A percentile compares a stretch with the other conserved stretches of the same genome.
Evolutionary conservation across 2,113 vertebrate genomes (phyloP).

Genomic region (Gymnogyps californianus): DNA sequence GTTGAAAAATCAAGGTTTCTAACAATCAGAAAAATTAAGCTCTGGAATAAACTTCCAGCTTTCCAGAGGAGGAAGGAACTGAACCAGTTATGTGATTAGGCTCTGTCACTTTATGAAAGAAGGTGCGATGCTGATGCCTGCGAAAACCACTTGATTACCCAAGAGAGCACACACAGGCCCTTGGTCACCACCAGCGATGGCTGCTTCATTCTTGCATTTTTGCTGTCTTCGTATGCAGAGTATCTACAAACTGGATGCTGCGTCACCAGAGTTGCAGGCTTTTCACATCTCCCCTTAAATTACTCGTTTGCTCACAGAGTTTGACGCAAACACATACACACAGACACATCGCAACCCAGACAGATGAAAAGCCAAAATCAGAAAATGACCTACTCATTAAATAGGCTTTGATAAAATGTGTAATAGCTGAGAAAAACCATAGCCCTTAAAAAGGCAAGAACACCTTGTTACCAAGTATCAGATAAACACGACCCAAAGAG

Average conservation of each 20-base stretch:
- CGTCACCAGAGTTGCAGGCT: fast-evolving
- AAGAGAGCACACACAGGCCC: not conserved
- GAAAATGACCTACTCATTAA: fast-evolving
- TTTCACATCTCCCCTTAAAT: fast-evolving
- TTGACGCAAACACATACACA: not conserved
- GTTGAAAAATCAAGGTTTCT: not conserved
- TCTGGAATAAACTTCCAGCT: not conserved
- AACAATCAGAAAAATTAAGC: not conserved
- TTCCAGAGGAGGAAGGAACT: not conserved
- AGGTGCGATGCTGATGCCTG: fast-evolving
- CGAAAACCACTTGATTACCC: not conserved
- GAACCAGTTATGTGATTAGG: fast-evolving
- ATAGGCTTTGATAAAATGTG: fast-evolving
- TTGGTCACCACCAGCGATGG: fast-evolving
- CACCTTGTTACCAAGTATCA: fast-evolving
- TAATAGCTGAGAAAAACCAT: fast-evolving
- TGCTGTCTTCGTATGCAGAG: fast-evolving
- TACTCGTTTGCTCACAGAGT: fast-evolving
- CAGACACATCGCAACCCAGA: not conserved
- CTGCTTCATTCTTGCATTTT: fast-evolving
- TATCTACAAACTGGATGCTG: fast-evolving
- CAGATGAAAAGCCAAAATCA: not conserved
- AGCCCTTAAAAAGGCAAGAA: not conserved
- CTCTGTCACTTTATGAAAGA: not conserved
- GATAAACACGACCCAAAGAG: fast-evolving